Base-by-base conservation (phyloP, 1,140 invertebrate species). In the Monochamus saltuarius region DNA sequence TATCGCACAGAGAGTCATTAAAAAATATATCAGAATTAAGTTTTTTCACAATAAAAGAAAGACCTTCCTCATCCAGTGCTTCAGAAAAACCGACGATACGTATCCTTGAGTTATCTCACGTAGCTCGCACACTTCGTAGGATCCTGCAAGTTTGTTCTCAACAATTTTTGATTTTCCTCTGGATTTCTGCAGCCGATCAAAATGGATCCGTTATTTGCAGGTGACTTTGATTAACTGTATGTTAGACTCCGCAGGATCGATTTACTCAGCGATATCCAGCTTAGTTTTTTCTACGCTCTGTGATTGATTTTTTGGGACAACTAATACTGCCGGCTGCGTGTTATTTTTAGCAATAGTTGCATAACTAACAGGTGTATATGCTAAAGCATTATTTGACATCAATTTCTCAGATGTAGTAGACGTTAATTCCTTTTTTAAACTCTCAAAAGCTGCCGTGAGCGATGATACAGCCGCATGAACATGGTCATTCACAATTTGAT, bases 1-100 rank as follows among this genome's bases (percentile, higher is more conserved):
- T 35, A 46, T 17, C 45, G 17, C 36, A 11, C 45, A 56, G 16
- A 14, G 35, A 45, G 13, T 64, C 50, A 55, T 14, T 39, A 40
- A 7, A 29, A 55, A 59, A 59, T 54, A 59, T 60, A 53, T 55
- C 45, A 59, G 51, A 64, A 55, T 59, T 64, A 53, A 55, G 51
- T 55, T 59, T 64, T 39, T 52, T 60, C 40, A 29, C 16, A 14
- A 29, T 36, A 7, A 34, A 10, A 9, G 8, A 10, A 3, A 50
- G 29, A 34, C 37, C 47, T 22, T 10, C 9, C 7, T 50, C 22
- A 10, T 10, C 7, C 13, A 36, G 29, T 16, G 11, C 9, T 29
- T 50, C 10, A 22, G 47, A 22, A 7, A 50, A n/a, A 36, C 47
- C 47, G 7, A 50, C 16, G 13, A 50, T 34, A 13, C 37, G 34